Percentiles rank a stretch among this genome's conserved stretches.
Conservation (phyloP, 2,797 vertebrate genomes). For the Hozukius guyotensis region DNA sequence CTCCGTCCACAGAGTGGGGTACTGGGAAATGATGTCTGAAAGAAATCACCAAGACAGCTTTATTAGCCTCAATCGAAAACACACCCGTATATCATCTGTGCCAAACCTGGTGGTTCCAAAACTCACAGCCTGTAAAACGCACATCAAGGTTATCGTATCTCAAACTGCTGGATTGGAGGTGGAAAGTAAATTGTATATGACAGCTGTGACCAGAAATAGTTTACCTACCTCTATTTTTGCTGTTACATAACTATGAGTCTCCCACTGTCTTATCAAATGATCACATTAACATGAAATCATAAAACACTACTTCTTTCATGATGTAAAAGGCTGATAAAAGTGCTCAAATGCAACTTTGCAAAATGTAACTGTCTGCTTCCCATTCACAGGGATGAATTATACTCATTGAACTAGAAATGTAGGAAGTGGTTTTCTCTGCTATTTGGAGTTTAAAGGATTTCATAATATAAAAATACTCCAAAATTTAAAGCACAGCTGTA, state of each 20-base stretch:
- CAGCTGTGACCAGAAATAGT: conserved; percentile 29
- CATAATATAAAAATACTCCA: background rate
- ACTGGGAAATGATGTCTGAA: conserved; percentile 92
- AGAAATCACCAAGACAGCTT: conserved; percentile 55
- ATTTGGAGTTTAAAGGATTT: background rate
- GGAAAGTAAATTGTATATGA: conserved; percentile 20
- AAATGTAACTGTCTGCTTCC: background rate
- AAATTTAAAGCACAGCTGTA: background rate
- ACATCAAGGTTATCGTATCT: conserved; percentile 57
- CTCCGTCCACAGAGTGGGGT: conserved; percentile 95
- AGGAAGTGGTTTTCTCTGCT: background rate
- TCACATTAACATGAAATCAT: conserved; percentile 4
- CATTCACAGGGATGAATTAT: background rate
- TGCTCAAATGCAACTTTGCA: background rate
- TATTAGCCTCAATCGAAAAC: conserved; percentile 60
- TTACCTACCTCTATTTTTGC: background rate
- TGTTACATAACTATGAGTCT: background rate
- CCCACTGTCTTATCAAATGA: conserved; percentile 8
- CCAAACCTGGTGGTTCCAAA: conserved; percentile 58
- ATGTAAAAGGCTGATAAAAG: background rate
- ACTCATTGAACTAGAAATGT: background rate
- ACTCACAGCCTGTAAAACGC: conserved; percentile 57
- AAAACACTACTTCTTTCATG: background rate
- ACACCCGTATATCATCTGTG: conserved; percentile 37
- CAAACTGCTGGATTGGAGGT: conserved; percentile 28